Conservation (phyloP, 2,797 vertebrate species). For the Limosa lapponica region DNA sequence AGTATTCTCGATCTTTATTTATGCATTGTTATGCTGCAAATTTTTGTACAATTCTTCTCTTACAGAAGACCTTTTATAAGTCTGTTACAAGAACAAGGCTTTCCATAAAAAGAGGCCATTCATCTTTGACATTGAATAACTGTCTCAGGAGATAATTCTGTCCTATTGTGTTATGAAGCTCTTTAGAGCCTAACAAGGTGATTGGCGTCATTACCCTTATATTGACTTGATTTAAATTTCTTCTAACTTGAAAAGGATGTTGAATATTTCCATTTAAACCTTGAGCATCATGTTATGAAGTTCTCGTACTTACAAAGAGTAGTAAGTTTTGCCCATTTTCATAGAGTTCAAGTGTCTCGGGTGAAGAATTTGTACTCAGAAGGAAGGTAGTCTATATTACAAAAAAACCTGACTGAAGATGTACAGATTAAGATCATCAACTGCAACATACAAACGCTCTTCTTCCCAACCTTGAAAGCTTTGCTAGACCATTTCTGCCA, state of each 20-base stretch:
- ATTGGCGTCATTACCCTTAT: neutral
- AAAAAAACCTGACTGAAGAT: neutral
- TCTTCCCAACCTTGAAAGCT: neutral
- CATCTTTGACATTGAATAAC: neutral
- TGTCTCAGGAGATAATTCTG: neutral
- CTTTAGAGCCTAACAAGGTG: neutral
- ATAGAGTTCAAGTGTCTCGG: neutral
- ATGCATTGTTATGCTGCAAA: neutral
- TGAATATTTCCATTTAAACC: neutral
- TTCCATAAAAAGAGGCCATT: neutral
- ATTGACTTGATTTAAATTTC: accelerated
- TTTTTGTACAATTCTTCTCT: neutral
- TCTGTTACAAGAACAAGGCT: neutral
- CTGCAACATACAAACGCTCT: neutral
- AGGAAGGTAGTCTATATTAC: accelerated
- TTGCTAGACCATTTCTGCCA: neutral
- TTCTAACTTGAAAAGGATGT: neutral
- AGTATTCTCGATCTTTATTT: neutral
- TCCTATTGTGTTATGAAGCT: neutral
- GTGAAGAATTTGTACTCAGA: neutral
- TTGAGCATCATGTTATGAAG: neutral
- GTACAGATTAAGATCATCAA: accelerated
- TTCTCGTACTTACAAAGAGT: neutral
- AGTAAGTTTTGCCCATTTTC: neutral
- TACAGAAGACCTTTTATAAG: neutral